Conservation (phyloP, 2,113 vertebrate species). For the Syrmaticus mikado region DNA sequence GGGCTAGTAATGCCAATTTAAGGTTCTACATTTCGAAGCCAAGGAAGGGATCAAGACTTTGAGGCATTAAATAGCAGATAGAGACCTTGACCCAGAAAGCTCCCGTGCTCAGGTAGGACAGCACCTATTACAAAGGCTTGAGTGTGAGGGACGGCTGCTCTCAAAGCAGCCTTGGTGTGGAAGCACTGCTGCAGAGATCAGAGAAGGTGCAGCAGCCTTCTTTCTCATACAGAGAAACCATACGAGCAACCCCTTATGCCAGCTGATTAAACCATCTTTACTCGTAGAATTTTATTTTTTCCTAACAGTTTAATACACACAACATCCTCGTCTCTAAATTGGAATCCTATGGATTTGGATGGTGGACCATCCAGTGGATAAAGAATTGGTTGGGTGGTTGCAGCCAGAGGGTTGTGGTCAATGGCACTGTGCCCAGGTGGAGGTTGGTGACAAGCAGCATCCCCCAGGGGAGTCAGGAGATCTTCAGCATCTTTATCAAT, state of each 20-base stretch:
- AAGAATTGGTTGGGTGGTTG: no score
- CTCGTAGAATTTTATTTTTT: background rate
- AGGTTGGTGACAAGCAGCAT: no score
- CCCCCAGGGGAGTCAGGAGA: no score
- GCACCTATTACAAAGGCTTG: background rate
- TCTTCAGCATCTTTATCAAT: no score
- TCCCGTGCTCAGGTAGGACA: background rate
- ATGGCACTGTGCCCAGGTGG: no score
- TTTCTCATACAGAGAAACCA: background rate
- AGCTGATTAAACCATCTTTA: background rate
- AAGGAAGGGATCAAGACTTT: background rate
- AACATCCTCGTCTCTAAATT: no score
- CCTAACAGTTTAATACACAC: background rate
- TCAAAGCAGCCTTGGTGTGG: background rate
- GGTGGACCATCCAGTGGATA: no score
- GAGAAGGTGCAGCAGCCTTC: background rate
- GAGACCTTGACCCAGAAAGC: conserved; percentile 14
- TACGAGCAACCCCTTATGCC: background rate
- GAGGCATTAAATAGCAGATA: background rate
- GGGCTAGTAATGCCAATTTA: background rate
- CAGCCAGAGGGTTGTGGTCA: no score
- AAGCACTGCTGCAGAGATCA: background rate
- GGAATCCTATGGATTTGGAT: no score
- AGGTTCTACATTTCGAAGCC: conserved; percentile 19
- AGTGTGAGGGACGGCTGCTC: background rate